Base-by-base conservation (phyloP, 2,888 invertebrate species). In the Actias luna region DNA sequence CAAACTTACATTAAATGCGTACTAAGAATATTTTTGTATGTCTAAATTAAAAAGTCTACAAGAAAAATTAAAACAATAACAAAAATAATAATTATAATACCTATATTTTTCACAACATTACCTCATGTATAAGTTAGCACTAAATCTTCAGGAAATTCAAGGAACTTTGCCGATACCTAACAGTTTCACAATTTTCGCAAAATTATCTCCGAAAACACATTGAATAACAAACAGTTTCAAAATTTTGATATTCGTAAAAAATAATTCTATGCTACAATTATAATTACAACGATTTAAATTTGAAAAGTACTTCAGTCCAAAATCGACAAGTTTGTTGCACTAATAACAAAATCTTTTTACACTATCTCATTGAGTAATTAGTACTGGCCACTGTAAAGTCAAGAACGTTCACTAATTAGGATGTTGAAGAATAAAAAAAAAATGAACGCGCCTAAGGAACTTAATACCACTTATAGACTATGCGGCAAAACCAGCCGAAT, bases 381-480 rank as follows among this genome's bases (percentile, higher is more conserved):
- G 75, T 82, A 78, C 78, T 77, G 71, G 74, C 76, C 84, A 79
- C 86, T 69, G 68, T 69, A 68, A 77, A 80, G 80, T 79, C 79
- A 81, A 80, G 64, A 81, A 71, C 66, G 81, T 79, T 78, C 81
- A 79, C 80, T 83, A 82, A 82, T 80, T 80, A 81, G 78, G 70
- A 72, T 72, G 69, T 69, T 66, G 67, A 68, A 71, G 72, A 76
- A 65, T 65, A 68, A 77, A 80, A 79, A 82, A 82, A 75, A 77
- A 69, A 67, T 66, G 67, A 81, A 85, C 85, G 83, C 84, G 83
- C 70, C 72, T 78, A 80, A 92, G 92, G 92, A 92, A 92, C 92
- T 89, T 83, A 88, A 87, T 84, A 92, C 92, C 92, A 88, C 92
- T 92, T 92, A 91, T 78, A 88, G 87, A 88, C 90, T 91, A 91